phyloP scores from a whole-genome alignment of 2,888 invertebrate species.

The Atherix ibis region DNA sequence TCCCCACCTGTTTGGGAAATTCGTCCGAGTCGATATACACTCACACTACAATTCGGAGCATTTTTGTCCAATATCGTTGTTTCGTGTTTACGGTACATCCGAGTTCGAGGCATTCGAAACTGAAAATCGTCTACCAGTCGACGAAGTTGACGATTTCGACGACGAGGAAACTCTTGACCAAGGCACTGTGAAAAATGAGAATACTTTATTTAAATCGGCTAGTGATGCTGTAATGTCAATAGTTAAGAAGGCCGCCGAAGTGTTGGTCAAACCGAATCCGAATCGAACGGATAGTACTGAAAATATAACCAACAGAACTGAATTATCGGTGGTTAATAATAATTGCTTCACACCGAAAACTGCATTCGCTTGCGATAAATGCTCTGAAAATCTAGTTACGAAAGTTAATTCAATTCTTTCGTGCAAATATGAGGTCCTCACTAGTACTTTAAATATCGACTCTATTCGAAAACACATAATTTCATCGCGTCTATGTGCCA shows the following conservation, averaged over 20 bases:
- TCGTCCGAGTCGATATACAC: slow-evolving; percentile 77
- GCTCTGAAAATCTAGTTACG: slow-evolving; percentile 52
- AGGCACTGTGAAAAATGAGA: slow-evolving; percentile 34
- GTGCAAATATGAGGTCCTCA: slow-evolving; percentile 46
- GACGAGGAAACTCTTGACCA: slow-evolving; percentile 42
- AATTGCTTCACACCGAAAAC: slow-evolving; percentile 59
- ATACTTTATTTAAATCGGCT: slow-evolving; percentile 71
- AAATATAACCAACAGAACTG: slow-evolving; percentile 12
- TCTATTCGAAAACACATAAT: slow-evolving; percentile 43
- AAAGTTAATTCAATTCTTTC: slow-evolving; percentile 59
- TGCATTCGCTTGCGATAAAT: slow-evolving; percentile 57
- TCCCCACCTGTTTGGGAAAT: slow-evolving; percentile 73
- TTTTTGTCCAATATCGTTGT: slow-evolving; percentile 92
- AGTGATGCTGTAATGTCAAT: slow-evolving; percentile 83
- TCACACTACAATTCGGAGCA: slow-evolving; percentile 95
- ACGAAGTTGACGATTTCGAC: slow-evolving; percentile 51
- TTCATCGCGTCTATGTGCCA: slow-evolving; percentile 44
- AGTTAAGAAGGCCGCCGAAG: slow-evolving; percentile 81
- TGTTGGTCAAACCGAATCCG: slow-evolving; percentile 53
- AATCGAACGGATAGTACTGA: slow-evolving; percentile 37
- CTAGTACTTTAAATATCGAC: slow-evolving; percentile 41
- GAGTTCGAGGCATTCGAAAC: slow-evolving; percentile 81
- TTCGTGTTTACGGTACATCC: slow-evolving; percentile 85
- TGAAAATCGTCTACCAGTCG: slow-evolving; percentile 52
- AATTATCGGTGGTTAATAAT: slow-evolving; percentile 10